phyloP scores from a whole-genome alignment of 2,888 invertebrate genomes.

The Xestoiulus laeticollis region DNA sequence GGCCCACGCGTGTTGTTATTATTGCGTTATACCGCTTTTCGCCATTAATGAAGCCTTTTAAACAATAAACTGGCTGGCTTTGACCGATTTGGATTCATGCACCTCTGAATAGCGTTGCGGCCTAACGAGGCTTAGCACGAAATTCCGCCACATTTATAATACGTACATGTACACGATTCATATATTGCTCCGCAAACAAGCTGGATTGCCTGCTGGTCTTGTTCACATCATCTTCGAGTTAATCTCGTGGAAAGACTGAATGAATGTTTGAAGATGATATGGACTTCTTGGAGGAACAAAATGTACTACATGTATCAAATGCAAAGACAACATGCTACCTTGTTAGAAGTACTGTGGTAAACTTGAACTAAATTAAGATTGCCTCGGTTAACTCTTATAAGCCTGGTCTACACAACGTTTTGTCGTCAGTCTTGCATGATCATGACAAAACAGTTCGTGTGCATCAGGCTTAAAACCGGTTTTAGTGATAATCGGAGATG shows the following conservation, averaged over 20 bases:
- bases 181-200: not conserved
- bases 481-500: too few species aligned
- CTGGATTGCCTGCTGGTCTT: not conserved
- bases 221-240: not conserved
- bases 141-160: not conserved
- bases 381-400: too few species aligned
- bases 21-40: constrained; percentile 15
- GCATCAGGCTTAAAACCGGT: too few species aligned
- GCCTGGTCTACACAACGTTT: too few species aligned
- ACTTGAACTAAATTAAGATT: too few species aligned
- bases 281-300: too few species aligned
- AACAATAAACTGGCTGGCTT: not conserved
- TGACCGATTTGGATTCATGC: not conserved
- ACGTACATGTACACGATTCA: not conserved
- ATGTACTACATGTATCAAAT: not conserved
- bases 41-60: constrained; percentile 6
- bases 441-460: too few species aligned
- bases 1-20: constrained; percentile 2
- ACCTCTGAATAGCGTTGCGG: not conserved
- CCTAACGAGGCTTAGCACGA: not conserved
- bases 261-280: too few species aligned
- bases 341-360: too few species aligned
- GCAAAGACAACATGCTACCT: too few species aligned
- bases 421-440: too few species aligned
- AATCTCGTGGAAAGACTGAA: too few species aligned